Conservation (phyloP, 2,113 vertebrate genomes). For the Lathamus discolor region DNA sequence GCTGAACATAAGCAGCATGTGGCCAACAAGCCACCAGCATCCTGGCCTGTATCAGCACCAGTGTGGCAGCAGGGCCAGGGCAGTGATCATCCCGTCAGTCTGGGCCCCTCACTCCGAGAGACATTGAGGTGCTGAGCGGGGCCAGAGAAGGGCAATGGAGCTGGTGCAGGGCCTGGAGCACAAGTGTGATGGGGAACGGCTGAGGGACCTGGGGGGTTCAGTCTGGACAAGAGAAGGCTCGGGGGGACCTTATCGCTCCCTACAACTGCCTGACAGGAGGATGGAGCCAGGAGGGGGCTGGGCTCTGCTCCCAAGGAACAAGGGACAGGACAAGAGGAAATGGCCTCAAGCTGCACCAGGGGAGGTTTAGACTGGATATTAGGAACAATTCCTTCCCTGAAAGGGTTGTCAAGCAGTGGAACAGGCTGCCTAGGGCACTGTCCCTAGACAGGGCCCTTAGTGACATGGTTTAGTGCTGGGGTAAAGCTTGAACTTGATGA, state of each 20-base stretch:
- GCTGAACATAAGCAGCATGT: not conserved
- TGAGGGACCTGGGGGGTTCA: not conserved
- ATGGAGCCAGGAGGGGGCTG: not conserved
- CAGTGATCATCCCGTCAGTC: not conserved
- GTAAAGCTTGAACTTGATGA: not conserved
- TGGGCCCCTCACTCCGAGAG: not conserved
- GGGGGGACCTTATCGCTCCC: not conserved
- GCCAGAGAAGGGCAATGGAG: not conserved
- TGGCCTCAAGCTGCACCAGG: too few relatives aligned
- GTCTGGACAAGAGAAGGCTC: not conserved
- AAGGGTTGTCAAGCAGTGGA: too few relatives aligned
- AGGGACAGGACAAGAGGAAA: too few relatives aligned
- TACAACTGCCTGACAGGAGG: not conserved
- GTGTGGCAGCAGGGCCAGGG: not conserved
- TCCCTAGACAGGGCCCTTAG: not conserved
- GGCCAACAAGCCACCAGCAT: not conserved
- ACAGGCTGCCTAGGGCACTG: too few relatives aligned
- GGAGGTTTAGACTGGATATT: too few relatives aligned
- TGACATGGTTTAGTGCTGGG: not conserved
- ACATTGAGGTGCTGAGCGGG: not conserved
- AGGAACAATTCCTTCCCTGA: too few relatives aligned
- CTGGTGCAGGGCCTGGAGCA: not conserved
- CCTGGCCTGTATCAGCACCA: not conserved
- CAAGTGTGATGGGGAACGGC: not conserved
- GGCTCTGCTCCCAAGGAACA: not conserved